Evolutionary conservation across 1,140 invertebrate genomes (phyloP), one percentile per base, ranked within the genome.

Genomic region (Panagrolaimus sp.): DNA sequence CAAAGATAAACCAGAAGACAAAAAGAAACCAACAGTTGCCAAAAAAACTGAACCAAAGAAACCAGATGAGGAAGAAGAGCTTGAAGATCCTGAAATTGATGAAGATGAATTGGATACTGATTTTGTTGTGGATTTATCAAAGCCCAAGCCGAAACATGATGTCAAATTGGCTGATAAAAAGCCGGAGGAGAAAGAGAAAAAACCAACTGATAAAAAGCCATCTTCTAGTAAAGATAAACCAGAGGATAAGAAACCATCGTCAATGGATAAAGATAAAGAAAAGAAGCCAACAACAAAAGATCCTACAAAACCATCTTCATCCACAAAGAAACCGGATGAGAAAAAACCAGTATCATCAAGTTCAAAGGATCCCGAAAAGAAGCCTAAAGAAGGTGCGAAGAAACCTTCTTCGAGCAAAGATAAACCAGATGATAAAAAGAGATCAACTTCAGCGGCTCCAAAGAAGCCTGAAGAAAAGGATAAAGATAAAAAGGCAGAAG

Each of bases 401-500:
- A 58, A 58, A 8, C 52, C 52, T 21, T 4, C 7, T 38, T 24
- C 52, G 8, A 58, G 28, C 10, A 10, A 21, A 24, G 5, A 21
- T 1, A 28, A 58, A 26, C 52, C 52, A 1, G 52, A 58, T 10
- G 28, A 58, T 10, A 58, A 58, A n/a, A 21, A 21, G 1, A 21
- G 52, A 6, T 58, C 52, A 26, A 58, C 52, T n/a, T 58, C 52
- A 58, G 21, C 52, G 1, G 52, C 17, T 3, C 52, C 52, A 1
- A 58, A 58, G 52, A 58, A 58, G 17, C 32, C 32, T 38, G 52
- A 58, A n/a, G 52, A 58, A 12, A 58, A 58, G 28, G 52, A 58
- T 4, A 52, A 52, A 8, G 48, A 52, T 0, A 58, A 58, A 14
- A 58, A 58, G 17, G 52, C 52, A 1, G 52, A 58, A 12, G 52